Conservation (phyloP, 2,113 vertebrate genomes). For the Oncorhynchus tshawytscha region DNA sequence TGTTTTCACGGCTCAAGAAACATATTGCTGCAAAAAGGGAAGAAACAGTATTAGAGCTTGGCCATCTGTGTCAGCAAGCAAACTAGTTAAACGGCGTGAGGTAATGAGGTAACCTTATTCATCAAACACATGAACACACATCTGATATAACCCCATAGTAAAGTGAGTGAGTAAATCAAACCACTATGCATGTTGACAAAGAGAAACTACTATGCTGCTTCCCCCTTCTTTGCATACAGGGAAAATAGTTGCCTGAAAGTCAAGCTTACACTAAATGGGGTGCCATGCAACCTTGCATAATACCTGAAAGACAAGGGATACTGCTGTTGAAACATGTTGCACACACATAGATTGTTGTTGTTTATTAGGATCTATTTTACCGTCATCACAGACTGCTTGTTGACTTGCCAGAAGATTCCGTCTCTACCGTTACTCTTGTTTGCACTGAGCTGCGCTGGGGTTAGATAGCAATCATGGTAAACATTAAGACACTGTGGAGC, state of each 20-base stretch:
- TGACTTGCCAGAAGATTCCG: no score
- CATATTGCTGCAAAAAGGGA: background rate
- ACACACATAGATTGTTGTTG: background rate
- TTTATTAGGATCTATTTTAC: no score
- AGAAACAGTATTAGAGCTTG: background rate
- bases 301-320: background rate
- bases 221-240: background rate
- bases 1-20: background rate
- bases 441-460: no score
- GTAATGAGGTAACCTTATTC: background rate
- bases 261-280: background rate
- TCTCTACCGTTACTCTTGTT: no score
- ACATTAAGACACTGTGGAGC: no score
- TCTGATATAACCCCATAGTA: background rate
- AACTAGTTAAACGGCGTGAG: background rate
- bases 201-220: background rate
- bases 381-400: no score
- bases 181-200: background rate
- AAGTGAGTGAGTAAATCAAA: background rate
- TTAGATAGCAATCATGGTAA: no score
- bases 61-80: background rate
- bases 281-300: background rate
- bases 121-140: conserved; percentile 1
- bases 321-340: background rate
- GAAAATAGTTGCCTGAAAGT: background rate